Base-by-base conservation (phyloP, 2,113 vertebrate genomes). In the Elgaria multicarinata region DNA sequence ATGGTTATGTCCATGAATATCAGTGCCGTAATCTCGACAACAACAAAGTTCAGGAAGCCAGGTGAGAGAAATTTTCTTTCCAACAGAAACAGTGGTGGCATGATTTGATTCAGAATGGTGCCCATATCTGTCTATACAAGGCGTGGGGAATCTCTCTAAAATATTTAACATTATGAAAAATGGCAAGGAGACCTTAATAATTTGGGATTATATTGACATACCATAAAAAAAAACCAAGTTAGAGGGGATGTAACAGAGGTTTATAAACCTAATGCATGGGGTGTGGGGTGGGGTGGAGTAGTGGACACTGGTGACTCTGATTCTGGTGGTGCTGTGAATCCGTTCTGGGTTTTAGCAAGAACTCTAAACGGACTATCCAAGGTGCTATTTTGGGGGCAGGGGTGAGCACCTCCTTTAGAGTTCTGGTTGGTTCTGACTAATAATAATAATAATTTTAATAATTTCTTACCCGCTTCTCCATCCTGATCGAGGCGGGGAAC, bases 31-130 rank as follows among this genome's bases (percentile, higher is more conserved):
- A 72, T 82, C 98, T 98, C 0, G 90, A 10, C 0, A 94, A 97
- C 77, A 98, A 97, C 94, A 98, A 97, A 86, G 98, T 99, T 58
- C 98, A 98, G 95, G 99, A 99, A 95, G 98, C 99, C 90, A 99
- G 99, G 99, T 99, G 92, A 95, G 95, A 87, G 0, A 26, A 4
- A 0, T 0, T 1, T 1, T 2, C n/a, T 31, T 84, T 36, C 3
- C 66, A 64, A 62, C 6, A 33, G 24, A 78, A 31, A n/a, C 3
- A 3, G 0, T 22, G n/a, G 16, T 78, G 74, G 66, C 55, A 10
- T 6, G 50, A 12, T 46, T 4, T 2, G 18, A 1, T 0, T 64
- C 31, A 0, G 62, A 82, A 58, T 0, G 0, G 6, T 39, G 50
- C 79, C 13, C 0, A 1, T 58, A n/a, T 85, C 81, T 85, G 58